Conservation (phyloP, 2,888 invertebrate species). For the Machimus rusticus region DNA sequence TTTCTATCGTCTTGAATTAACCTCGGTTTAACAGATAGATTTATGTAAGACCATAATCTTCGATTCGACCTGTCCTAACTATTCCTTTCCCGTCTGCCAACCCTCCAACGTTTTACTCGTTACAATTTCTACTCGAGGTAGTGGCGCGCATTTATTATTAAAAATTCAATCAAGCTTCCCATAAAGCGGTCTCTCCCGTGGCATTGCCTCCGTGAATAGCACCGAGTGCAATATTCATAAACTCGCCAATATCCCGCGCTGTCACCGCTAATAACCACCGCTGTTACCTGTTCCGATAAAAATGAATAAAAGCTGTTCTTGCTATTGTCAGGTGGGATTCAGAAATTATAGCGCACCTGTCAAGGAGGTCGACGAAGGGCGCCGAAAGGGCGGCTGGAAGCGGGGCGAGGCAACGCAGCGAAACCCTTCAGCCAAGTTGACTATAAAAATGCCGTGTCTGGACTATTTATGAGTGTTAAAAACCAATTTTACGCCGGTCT, state of each 20-base stretch:
- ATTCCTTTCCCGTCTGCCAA: background rate
- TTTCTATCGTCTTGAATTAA: background rate
- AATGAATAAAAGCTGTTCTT: background rate
- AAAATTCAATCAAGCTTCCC: background rate
- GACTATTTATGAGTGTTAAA: constrained; percentile 15
- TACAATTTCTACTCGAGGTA: background rate
- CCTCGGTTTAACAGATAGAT: background rate
- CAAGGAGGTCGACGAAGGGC: background rate
- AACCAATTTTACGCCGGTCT: constrained; percentile 19
- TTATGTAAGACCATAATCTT: background rate
- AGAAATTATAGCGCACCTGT: background rate
- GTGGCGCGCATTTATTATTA: background rate
- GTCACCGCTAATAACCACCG: background rate
- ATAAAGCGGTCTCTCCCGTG: background rate
- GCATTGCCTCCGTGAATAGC: background rate
- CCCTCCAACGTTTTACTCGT: background rate
- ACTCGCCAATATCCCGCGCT: background rate
- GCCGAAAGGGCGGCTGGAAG: background rate
- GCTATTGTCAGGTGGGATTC: background rate
- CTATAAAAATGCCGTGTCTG: background rate
- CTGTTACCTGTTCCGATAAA: background rate
- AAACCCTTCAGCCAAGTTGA: background rate
- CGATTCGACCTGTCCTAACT: background rate
- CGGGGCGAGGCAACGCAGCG: background rate
- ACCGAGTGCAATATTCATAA: background rate